Evolutionary conservation across 2,888 invertebrate species (phyloP).

Genomic region (Pheosia gnoma): DNA sequence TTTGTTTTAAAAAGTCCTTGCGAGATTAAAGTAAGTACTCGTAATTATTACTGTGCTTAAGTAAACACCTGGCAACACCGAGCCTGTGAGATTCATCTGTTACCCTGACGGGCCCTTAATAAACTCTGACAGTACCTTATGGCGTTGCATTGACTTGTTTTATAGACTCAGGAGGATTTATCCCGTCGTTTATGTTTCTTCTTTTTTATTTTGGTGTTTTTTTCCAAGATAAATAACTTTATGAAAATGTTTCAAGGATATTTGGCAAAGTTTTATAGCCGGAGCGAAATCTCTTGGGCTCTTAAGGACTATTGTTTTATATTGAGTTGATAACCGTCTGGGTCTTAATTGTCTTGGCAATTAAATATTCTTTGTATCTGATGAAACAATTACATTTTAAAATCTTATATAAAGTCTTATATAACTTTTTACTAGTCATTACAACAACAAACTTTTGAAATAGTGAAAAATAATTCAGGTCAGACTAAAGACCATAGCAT

Average conservation of each 20-base stretch:
- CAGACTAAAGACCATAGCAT: neutral
- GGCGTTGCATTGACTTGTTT: slow-evolving; percentile 42
- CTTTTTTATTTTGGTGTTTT: slow-evolving; percentile 13
- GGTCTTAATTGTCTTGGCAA: slow-evolving; percentile 6
- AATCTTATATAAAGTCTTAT: slow-evolving; percentile 1
- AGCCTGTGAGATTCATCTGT: slow-evolving; percentile 7
- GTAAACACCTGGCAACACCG: neutral
- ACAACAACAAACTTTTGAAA: too few species aligned
- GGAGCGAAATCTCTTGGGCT: slow-evolving; percentile 8
- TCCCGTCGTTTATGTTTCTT: slow-evolving; percentile 18
- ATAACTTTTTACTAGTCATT: neutral
- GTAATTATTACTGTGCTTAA: neutral
- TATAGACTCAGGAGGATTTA: slow-evolving; percentile 38
- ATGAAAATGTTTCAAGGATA: slow-evolving; percentile 21
- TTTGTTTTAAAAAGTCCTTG: too few species aligned
- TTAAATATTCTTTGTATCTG: slow-evolving; percentile 6
- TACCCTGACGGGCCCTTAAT: slow-evolving; percentile 25
- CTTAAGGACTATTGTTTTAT: slow-evolving; percentile 1
- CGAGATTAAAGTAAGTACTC: neutral
- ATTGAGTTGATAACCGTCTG: slow-evolving; percentile 3
- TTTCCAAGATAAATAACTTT: slow-evolving; percentile 34
- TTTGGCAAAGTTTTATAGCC: slow-evolving; percentile 23
- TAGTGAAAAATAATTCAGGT: neutral
- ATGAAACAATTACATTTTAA: slow-evolving; percentile 2
- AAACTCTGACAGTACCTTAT: slow-evolving; percentile 35